Percentiles rank a stretch among this genome's conserved stretches.
These are phyloP conservation scores for Tinea trinotella DNA, from an alignment of 2,888 invertebrate genomes.

Conservation along the genomic window DNA sequence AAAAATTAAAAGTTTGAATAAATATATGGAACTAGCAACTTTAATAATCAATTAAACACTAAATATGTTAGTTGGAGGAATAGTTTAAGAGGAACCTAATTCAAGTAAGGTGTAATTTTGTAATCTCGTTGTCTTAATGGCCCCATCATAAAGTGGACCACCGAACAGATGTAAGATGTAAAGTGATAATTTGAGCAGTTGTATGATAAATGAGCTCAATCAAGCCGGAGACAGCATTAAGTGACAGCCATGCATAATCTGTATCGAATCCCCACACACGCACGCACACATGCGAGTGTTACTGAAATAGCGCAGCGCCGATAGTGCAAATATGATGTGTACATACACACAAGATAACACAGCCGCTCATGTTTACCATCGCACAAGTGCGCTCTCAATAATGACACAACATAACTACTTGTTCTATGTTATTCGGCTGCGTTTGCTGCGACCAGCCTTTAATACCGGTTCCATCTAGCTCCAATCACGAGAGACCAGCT, in stretches of 20 bases:
- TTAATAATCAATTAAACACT: too few relatives aligned
- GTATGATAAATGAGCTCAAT: constrained; percentile 38
- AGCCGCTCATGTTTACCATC: background rate
- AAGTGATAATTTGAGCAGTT: too few relatives aligned
- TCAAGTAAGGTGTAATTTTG: too few relatives aligned
- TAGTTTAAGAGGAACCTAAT: too few relatives aligned
- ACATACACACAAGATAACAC: constrained; percentile 29
- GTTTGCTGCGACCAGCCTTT: constrained; percentile 24
- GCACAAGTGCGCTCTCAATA: background rate
- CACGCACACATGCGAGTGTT: constrained; percentile 36
- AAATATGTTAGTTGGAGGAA: too few relatives aligned
- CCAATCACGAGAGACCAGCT: constrained; percentile 40
- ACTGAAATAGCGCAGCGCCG: constrained; percentile 62
- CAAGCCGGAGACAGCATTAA: constrained; percentile 55
- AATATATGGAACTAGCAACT: too few relatives aligned
- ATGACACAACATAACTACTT: constrained; percentile 25
- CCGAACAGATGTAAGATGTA: too few relatives aligned
- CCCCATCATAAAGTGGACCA: too few relatives aligned
- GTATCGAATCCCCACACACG: constrained; percentile 29
- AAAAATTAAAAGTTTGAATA: too few relatives aligned
- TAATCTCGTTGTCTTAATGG: too few relatives aligned
- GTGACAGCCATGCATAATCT: constrained; percentile 29
- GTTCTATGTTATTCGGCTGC: constrained; percentile 27
- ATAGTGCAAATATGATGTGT: constrained; percentile 46
- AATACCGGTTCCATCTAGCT: constrained; percentile 57